Evolutionary conservation across 2,113 vertebrate species (phyloP).

Genomic region (Beaufortia kweichowensis): DNA sequence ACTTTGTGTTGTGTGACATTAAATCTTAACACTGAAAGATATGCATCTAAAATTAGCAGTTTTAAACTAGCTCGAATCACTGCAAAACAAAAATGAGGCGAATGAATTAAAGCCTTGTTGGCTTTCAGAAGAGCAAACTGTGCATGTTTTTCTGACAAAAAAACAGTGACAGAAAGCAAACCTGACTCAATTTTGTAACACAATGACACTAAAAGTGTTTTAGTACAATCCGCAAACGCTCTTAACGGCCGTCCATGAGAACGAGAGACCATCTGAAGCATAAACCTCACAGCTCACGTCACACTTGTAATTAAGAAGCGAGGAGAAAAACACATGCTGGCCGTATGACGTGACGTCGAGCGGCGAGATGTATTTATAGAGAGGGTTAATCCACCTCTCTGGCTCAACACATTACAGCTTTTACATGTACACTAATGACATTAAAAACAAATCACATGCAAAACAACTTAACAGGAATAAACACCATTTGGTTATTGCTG

Average conservation of each 20-base stretch:
- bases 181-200: too few species aligned
- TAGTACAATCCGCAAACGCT: too few species aligned
- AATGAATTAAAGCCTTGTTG: background rate
- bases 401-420: conserved; percentile 25
- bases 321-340: conserved; percentile 21
- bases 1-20: too few species aligned
- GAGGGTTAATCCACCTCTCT: conserved; percentile 48
- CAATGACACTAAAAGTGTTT: too few species aligned
- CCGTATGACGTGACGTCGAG: conserved; percentile 45
- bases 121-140: background rate
- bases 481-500: background rate
- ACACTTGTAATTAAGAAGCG: conserved; percentile 43
- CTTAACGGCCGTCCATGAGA: background rate
- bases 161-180: too few species aligned
- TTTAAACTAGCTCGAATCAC: background rate
- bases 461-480: conserved; percentile 4
- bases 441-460: conserved; percentile 17
- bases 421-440: background rate
- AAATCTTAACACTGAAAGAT: too few species aligned
- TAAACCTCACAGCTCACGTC: conserved; percentile 44
- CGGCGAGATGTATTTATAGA: conserved; percentile 54
- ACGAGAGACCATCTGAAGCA: conserved; percentile 32
- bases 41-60: too few species aligned
- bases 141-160: too few species aligned
- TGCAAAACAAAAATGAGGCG: too few species aligned